Percentiles rank a stretch among this genome's conserved stretches.
Evolutionary conservation across 92 coral and sea anemone species (phyloP).

Genomic region (Parazoanthus swiftii): DNA sequence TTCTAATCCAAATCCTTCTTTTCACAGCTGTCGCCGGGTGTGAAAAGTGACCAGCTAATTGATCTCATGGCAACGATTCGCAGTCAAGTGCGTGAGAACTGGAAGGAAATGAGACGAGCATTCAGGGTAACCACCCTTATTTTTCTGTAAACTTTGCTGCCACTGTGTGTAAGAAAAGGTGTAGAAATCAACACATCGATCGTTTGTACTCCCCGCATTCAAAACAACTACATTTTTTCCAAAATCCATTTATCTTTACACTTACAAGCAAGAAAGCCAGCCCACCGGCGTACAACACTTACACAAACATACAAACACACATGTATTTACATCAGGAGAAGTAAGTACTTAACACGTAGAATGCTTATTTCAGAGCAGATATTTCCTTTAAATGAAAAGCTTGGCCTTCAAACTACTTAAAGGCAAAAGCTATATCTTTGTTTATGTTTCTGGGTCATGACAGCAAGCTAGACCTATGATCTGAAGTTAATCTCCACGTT

Average conservation of each 20-base stretch:
- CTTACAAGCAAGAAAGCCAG: no score
- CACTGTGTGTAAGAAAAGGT: no score
- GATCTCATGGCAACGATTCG: conserved; percentile 85
- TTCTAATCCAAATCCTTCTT: background rate
- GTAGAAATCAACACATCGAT: no score
- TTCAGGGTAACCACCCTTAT: conserved; percentile 69
- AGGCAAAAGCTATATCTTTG: no score
- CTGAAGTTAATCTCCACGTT: background rate
- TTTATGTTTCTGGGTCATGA: background rate
- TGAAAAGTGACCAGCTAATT: conserved; percentile 74
- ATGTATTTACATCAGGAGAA: background rate
- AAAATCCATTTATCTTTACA: no score
- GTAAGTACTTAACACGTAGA: no score
- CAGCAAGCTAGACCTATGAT: background rate
- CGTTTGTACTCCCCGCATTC: no score
- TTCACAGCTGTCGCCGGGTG: conserved; percentile 83
- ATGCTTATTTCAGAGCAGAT: no score
- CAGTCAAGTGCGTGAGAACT: conserved; percentile 74
- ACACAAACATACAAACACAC: background rate
- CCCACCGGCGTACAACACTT: no score
- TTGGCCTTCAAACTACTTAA: no score
- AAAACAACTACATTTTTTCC: no score
- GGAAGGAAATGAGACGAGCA: conserved; percentile 96
- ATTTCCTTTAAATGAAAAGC: no score
- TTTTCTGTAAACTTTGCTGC: background rate